phyloP scores from a whole-genome alignment of 2,888 invertebrate genomes.

The Caenorhabditis sinica region DNA sequence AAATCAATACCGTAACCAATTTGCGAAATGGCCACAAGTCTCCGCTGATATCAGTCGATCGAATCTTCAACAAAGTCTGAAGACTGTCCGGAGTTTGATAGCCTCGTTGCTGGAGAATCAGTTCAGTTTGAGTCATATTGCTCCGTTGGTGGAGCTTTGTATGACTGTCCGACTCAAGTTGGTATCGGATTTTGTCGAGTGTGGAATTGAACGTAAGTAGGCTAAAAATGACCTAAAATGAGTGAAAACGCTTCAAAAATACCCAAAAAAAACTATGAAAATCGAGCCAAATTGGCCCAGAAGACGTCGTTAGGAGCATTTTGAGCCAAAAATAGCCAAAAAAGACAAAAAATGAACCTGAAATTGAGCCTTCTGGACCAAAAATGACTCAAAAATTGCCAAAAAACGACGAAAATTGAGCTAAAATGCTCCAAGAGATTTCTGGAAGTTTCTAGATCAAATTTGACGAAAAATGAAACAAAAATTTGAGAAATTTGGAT shows the following conservation, averaged over 20 bases:
- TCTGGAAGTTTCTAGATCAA: too few relatives aligned
- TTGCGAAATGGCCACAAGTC: slow-evolving; percentile 80
- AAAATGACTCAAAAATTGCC: not conserved
- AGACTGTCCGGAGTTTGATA: slow-evolving; percentile 76
- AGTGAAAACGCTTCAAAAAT: too few relatives aligned
- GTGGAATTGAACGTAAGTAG: slow-evolving; percentile 70
- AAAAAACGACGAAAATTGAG: too few relatives aligned
- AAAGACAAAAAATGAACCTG: too few relatives aligned
- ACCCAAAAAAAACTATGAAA: too few relatives aligned
- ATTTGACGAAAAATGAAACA: too few relatives aligned
- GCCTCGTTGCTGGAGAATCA: slow-evolving; percentile 78
- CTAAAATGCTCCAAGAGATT: too few relatives aligned
- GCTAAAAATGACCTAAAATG: not conserved
- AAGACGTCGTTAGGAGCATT: too few relatives aligned
- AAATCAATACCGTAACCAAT: slow-evolving; percentile 74
- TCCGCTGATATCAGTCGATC: slow-evolving; percentile 67
- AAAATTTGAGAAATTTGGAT: not conserved
- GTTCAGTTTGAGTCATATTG: slow-evolving; percentile 76
- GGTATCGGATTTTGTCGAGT: slow-evolving; percentile 76
- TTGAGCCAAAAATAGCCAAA: not conserved
- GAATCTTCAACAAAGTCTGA: slow-evolving; percentile 76
- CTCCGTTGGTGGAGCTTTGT: slow-evolving; percentile 82
- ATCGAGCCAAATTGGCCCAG: too few relatives aligned
- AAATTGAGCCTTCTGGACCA: too few relatives aligned
- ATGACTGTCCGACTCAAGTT: slow-evolving; percentile 80